Conservation (phyloP, 2,113 vertebrate genomes). For the Gopherus flavomarginatus region DNA sequence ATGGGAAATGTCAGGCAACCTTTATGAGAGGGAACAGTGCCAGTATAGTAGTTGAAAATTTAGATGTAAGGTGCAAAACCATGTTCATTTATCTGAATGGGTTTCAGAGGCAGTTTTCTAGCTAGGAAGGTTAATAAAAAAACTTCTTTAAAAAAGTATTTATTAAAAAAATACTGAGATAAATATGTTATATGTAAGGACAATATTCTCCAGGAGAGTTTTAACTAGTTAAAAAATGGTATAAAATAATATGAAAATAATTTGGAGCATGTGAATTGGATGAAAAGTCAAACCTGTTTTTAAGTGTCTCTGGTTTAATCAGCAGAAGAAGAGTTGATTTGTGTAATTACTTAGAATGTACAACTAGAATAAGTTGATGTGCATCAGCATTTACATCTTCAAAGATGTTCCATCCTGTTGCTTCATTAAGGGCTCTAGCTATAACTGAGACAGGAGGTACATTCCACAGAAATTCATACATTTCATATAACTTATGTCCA, state of each 20-base stretch:
- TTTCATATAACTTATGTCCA: background rate
- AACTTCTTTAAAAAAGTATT: conserved; percentile 2
- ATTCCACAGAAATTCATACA: background rate
- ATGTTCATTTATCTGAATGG: background rate
- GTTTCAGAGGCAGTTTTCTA: conserved; percentile 20
- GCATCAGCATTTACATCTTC: background rate
- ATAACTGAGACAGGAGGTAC: background rate
- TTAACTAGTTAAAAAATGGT: background rate
- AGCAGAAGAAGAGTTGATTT: background rate
- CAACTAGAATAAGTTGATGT: background rate
- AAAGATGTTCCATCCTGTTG: background rate
- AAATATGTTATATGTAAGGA: background rate
- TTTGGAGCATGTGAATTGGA: background rate
- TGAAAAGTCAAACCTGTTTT: background rate
- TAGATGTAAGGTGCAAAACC: background rate
- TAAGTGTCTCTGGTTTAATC: background rate
- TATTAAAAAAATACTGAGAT: conserved; percentile 5
- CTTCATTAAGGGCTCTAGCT: background rate
- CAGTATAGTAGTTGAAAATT: background rate
- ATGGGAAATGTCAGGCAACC: background rate
- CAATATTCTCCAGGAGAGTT: background rate
- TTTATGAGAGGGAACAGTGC: background rate
- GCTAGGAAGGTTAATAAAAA: background rate
- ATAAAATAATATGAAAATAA: background rate
- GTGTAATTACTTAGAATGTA: background rate